A percentile compares a stretch with the other conserved stretches of the same genome.
These are phyloP conservation scores for Aythya baeri DNA, from an alignment of 2,113 vertebrate genomes.

Conservation along the genomic window DNA sequence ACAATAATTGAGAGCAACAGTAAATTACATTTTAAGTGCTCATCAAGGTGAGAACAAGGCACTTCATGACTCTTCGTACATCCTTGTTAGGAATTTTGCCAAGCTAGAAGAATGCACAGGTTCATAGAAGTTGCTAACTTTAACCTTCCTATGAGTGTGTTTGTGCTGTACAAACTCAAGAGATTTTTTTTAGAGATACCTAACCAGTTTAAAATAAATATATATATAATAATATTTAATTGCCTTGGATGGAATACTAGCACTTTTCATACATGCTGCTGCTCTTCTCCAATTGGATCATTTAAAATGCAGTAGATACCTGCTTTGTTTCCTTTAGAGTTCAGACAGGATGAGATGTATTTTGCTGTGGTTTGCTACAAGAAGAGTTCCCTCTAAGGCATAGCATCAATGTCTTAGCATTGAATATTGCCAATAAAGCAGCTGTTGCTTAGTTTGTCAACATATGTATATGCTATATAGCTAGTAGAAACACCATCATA, in stretches of 20 bases:
- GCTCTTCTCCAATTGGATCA: neutral
- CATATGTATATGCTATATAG: neutral
- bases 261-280: neutral
- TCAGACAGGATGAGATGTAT: neutral
- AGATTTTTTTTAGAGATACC: neutral
- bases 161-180: neutral
- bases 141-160: neutral
- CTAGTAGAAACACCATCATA: neutral
- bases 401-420: neutral
- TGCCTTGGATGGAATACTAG: neutral
- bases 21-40: conserved; percentile 73
- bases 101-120: conserved; percentile 20
- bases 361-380: neutral
- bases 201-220: neutral
- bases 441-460: conserved; percentile 5
- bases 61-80: conserved; percentile 41
- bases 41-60: conserved; percentile 70
- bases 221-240: neutral
- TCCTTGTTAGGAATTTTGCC: conserved; percentile 59
- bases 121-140: neutral
- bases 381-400: neutral
- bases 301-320: neutral
- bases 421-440: conserved; percentile 17
- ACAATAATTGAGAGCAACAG: conserved; percentile 74
- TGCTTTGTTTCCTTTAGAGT: neutral